Percentiles rank a stretch among this genome's conserved stretches.
Evolutionary conservation across 2,797 vertebrate species (phyloP).

Genomic region (Eulemur coronatus): DNA sequence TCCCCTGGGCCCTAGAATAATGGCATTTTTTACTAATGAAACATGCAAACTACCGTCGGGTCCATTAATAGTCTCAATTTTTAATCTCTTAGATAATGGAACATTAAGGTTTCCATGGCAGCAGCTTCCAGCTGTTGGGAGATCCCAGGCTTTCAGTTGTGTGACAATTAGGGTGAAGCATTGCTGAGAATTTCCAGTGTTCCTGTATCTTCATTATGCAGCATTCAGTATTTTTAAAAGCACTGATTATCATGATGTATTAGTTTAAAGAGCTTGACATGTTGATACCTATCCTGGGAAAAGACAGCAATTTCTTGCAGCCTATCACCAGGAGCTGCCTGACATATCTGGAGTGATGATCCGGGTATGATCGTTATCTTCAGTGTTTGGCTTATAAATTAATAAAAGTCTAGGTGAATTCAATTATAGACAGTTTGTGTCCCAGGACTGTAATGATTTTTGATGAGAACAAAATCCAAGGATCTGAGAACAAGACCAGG

Average conservation of each 20-base stretch:
- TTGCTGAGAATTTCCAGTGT: slow-evolving; percentile 46
- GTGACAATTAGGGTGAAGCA: slow-evolving; percentile 70
- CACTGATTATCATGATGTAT: slow-evolving; percentile 61
- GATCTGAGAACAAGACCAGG: neutral
- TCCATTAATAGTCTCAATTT: slow-evolving; percentile 81
- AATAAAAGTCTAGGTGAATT: slow-evolving; percentile 55
- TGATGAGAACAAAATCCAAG: slow-evolving; percentile 22
- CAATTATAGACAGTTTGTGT: slow-evolving; percentile 28
- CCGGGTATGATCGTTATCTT: slow-evolving; percentile 25
- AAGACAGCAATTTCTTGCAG: slow-evolving; percentile 36
- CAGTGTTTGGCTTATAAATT: slow-evolving; percentile 56
- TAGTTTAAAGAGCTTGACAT: slow-evolving; percentile 55
- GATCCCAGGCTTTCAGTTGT: slow-evolving; percentile 67
- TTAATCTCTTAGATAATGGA: slow-evolving; percentile 81
- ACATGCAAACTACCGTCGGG: slow-evolving; percentile 75
- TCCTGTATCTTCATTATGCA: slow-evolving; percentile 59
- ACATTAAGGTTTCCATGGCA: slow-evolving; percentile 80
- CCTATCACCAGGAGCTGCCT: slow-evolving; percentile 2
- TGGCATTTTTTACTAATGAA: slow-evolving; percentile 82
- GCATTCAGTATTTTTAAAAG: slow-evolving; percentile 44
- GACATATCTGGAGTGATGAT: slow-evolving; percentile 8
- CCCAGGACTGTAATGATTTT: slow-evolving; percentile 25
- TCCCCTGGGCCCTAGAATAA: slow-evolving; percentile 75
- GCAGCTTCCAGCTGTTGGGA: slow-evolving; percentile 78
- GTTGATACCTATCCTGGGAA: slow-evolving; percentile 49